These are phyloP conservation scores for Hypercompe scribonia DNA, from an alignment of 2,888 invertebrate species.

Conservation along the genomic window DNA sequence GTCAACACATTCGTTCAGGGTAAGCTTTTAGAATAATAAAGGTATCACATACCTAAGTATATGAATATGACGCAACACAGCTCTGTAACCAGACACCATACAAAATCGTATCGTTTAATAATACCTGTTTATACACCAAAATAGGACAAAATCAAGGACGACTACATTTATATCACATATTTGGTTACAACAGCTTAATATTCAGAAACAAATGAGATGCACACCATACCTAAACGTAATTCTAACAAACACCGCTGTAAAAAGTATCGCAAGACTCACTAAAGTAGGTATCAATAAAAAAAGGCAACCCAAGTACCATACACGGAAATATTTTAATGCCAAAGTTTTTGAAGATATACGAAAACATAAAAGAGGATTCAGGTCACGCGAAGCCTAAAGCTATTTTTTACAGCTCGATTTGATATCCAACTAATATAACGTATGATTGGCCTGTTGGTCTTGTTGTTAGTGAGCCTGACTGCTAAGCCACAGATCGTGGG, in stretches of 20 bases:
- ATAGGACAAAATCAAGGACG: neutral
- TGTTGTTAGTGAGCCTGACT: no score
- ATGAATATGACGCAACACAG: neutral
- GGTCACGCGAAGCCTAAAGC: neutral
- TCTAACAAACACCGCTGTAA: neutral
- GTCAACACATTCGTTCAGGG: no score
- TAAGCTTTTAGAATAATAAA: no score
- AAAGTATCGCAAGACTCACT: neutral
- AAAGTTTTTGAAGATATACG: conserved; percentile 36
- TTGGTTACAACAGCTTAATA: neutral
- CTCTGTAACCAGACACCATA: neutral
- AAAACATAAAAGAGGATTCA: conserved; percentile 26
- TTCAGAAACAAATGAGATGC: conserved; percentile 3
- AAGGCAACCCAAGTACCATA: conserved; percentile 33
- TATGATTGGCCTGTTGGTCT: no score
- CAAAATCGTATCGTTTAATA: neutral
- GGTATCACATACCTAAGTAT: neutral
- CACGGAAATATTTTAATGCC: conserved; percentile 39
- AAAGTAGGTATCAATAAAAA: conserved; percentile 16
- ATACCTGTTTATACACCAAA: neutral
- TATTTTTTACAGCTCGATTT: neutral
- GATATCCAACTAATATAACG: no score
- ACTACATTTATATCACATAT: neutral
- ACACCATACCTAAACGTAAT: neutral
- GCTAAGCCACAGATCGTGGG: no score